Evolutionary conservation across 2,888 invertebrate species (phyloP).

Genomic region (Pelosia muscerda): DNA sequence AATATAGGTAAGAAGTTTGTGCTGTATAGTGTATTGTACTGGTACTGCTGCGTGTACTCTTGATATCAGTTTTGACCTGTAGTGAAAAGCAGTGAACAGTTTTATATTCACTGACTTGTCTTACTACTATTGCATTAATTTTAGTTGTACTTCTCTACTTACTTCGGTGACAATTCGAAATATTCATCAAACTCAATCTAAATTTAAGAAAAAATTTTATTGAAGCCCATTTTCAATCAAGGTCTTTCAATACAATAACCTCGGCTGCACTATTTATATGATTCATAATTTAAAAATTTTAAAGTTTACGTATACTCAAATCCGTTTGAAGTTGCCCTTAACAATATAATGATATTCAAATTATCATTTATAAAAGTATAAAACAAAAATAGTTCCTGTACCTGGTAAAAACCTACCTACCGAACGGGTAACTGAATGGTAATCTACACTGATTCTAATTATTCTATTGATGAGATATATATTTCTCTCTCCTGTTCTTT

Average conservation of each 20-base stretch:
- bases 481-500: not conserved
- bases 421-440: too few relatives aligned
- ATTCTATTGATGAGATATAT: not conserved
- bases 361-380: too few relatives aligned
- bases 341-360: not conserved
- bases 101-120: too few relatives aligned
- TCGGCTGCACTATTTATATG: not conserved
- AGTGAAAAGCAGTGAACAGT: too few relatives aligned
- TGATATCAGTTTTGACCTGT: too few relatives aligned
- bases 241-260: not conserved
- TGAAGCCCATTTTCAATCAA: not conserved
- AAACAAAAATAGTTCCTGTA: not conserved
- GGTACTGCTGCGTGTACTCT: too few relatives aligned
- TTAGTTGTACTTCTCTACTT: too few relatives aligned
- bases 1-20: too few relatives aligned
- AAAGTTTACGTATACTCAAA: not conserved
- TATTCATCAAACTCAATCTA: not conserved
- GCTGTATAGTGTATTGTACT: too few relatives aligned
- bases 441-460: not conserved
- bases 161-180: not conserved
- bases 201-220: not conserved
- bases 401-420: not conserved
- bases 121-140: too few relatives aligned
- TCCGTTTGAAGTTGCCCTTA: too few relatives aligned
- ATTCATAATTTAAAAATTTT: not conserved